Base-by-base conservation (phyloP, 37 sponge, comb jelly and placozoan genomes). In the Tethya wilhelma region DNA sequence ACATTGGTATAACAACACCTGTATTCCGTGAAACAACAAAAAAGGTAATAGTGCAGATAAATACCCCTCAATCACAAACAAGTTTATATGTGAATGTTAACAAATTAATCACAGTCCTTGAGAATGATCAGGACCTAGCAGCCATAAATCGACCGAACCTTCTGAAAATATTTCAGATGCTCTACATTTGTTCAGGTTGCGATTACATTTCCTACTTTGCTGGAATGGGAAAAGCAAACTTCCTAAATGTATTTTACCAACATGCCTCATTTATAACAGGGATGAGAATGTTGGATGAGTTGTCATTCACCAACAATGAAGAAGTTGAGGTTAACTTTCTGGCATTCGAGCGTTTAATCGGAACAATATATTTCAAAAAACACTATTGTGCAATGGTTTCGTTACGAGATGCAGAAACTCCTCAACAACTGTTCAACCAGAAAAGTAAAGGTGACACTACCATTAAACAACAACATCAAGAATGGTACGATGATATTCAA, bases 141-240 rank as follows among this genome's bases (percentile, higher is more conserved):
- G 55, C 55, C 9, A 17, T 49, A 49, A 9, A 9, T 19, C 55
- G 14, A 49, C 17, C 55, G 17, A 9, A 49, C 14, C 55, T 49
- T 49, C 55, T 17, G 17, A 9, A 17, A 9, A 49, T 49, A 9
- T 49, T 49, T 17, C 55, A 49, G 55, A 49, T 49, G 55, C 55
- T 49, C 9, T 49, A 9, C 55, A n/a, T n/a, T n/a, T n/a, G n/a
- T n/a, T 40, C 43, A n/a, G 69, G 69, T 36, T 68, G 69, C 33
- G 69, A 68, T 34, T 68, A 68, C 40, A 34, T 68, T n/a, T 68
- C 69, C 19, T 68, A 36, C 40, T 68, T 68, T 68, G 43, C 43
- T 8, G 40, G 43, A 11, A n/a, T 68, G 17, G 69, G 69, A 29
- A 68, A 68, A 39, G 69, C 40, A 17, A 34, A 36, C 9, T 40